Base-by-base conservation (phyloP, 2,888 invertebrate species). In the Chymomyza amoena region DNA sequence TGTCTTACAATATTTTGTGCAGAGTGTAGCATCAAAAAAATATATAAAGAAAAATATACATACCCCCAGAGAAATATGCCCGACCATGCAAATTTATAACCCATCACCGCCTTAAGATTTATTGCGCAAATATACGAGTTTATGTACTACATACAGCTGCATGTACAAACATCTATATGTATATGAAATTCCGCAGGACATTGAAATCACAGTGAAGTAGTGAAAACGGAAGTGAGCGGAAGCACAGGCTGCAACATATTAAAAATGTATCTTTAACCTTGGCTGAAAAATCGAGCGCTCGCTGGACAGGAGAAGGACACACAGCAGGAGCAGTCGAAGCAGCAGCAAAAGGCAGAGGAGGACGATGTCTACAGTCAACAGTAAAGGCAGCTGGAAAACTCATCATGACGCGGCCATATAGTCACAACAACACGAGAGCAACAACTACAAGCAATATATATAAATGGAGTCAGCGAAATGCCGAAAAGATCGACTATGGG, bases 211-310 rank as follows among this genome's bases (percentile, higher is more conserved):
- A 45, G 39, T 45, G 39, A 45, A 45, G 39, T 45, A 45, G 39
- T 45, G 39, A 45, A 45, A 45, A 45, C 13, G 39, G 39, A 45
- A 45, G 39, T 45, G 13, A 45, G 39, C 39, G 39, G 39, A 45
- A 45, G 39, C 39, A 45, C 39, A 45, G 39, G 39, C 39, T 66
- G 78, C 71, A 77, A 69, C 71, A 74, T 86, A 84, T 84, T 84
- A 79, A 86, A 84, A 84, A 72, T 72, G 72, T 72, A 78, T 74
- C 82, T 88, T 87, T 88, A 87, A 84, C 84, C 84, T 86, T 80
- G 77, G 80, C 77, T 72, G 51, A 64, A 56, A 28, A 2, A 54
- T 39, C 39, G 51, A 13, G 15, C 39, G 39, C 39, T 45, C 39
- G 39, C 39, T 45, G 39, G 39, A 45, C 39, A 45, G 39, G 13